These are phyloP conservation scores for Mormyrus iriodes DNA, from an alignment of 2,113 vertebrate species.

Conservation along the genomic window DNA sequence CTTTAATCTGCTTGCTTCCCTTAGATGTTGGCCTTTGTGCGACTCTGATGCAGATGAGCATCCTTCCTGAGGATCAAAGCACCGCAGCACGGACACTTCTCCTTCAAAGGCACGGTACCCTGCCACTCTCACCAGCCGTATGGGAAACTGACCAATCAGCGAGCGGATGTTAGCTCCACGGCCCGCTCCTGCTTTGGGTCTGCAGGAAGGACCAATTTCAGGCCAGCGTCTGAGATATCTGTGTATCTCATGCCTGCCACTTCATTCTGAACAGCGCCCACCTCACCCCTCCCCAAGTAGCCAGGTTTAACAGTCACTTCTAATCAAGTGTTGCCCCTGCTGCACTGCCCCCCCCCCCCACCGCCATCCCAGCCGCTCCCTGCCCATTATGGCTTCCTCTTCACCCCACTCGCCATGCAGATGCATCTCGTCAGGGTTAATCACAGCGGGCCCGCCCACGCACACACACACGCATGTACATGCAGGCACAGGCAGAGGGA, in stretches of 20 bases:
- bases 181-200: conserved; percentile 27
- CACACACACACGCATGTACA: not conserved
- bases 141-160: not conserved
- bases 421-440: conserved; percentile 47
- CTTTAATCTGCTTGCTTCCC: conserved; percentile 45
- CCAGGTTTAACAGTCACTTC: conserved; percentile 74
- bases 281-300: conserved; percentile 56
- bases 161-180: not conserved
- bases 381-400: conserved; percentile 49
- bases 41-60: conserved; percentile 40
- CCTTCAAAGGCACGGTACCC: conserved; percentile 14
- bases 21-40: conserved; percentile 43
- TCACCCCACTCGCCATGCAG: conserved; percentile 41
- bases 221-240: conserved; percentile 46
- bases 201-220: conserved; percentile 48
- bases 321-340: conserved; percentile 63
- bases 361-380: conserved; percentile 37
- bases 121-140: not conserved
- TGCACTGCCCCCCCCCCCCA: conserved; percentile 58
- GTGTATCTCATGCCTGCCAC: conserved; percentile 62
- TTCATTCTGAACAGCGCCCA: conserved; percentile 47
- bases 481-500: not conserved
- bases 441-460: conserved; percentile 42
- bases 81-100: conserved; percentile 30
- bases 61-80: conserved; percentile 34